These are phyloP conservation scores for Taenioides sp. DNA, from an alignment of 2,797 vertebrate genomes.

Conservation along the genomic window DNA sequence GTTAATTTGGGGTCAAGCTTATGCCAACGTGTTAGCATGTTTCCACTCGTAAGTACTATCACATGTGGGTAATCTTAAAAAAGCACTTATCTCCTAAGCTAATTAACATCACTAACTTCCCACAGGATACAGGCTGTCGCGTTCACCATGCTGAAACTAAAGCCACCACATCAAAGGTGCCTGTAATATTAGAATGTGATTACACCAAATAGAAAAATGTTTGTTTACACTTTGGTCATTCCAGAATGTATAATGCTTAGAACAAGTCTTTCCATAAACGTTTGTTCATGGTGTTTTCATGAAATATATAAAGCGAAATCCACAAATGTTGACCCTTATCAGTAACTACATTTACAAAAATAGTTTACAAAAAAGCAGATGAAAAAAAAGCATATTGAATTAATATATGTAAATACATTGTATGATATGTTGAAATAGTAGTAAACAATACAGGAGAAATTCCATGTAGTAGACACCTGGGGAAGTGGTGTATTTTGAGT, in stretches of 20 bases:
- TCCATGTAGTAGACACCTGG: slow-evolving; percentile 23
- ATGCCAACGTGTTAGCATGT: slow-evolving; percentile 26
- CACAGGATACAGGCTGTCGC: slow-evolving; percentile 44
- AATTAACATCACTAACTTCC: slow-evolving; percentile 69
- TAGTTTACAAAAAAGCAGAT: neutral
- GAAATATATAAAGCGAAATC: too few species aligned
- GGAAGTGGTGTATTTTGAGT: slow-evolving; percentile 9
- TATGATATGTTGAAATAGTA: neutral
- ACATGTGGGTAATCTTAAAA: slow-evolving; percentile 72
- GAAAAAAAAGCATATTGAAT: neutral
- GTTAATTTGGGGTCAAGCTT: slow-evolving; percentile 30
- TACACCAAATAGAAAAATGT: slow-evolving; percentile 11
- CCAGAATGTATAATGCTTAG: neutral
- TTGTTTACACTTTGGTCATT: too few species aligned
- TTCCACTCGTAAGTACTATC: slow-evolving; percentile 56
- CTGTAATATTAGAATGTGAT: slow-evolving; percentile 12
- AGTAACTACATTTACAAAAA: neutral
- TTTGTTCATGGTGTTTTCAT: too few species aligned
- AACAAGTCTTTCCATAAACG: neutral
- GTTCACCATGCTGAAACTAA: slow-evolving; percentile 31
- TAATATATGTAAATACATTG: neutral
- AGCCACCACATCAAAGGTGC: slow-evolving; percentile 29
- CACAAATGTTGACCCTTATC: too few species aligned
- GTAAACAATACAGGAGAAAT: neutral
- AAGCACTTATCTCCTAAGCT: slow-evolving; percentile 77